These are phyloP conservation scores for Zaprionus nigranus DNA, from an alignment of 1,140 invertebrate species.

Conservation along the genomic window DNA sequence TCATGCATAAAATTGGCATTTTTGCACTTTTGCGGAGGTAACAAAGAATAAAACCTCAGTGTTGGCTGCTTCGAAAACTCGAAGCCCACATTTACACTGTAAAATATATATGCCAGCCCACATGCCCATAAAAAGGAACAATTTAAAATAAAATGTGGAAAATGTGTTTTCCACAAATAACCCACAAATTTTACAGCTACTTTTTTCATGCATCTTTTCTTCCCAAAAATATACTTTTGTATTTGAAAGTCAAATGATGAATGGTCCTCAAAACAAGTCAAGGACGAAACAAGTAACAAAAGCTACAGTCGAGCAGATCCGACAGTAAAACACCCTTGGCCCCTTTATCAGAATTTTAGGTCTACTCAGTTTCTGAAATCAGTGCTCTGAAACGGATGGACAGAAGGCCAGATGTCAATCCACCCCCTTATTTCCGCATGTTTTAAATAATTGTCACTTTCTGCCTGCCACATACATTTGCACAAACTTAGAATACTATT, in stretches of 20 bases:
- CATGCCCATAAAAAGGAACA: not conserved
- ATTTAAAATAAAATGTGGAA: slow-evolving; percentile 55
- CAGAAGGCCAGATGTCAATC: too few relatives aligned
- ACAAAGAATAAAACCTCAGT: slow-evolving; percentile 54
- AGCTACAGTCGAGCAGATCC: too few relatives aligned
- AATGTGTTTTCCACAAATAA: slow-evolving; percentile 74
- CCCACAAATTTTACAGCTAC: slow-evolving; percentile 71
- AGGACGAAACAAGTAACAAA: slow-evolving; percentile 49
- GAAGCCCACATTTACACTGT: slow-evolving; percentile 44
- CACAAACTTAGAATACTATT: too few relatives aligned
- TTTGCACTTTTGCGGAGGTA: slow-evolving; percentile 49
- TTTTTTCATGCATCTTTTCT: slow-evolving; percentile 65
- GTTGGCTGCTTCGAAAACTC: slow-evolving; percentile 48
- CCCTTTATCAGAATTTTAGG: too few relatives aligned
- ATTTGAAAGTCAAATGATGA: slow-evolving; percentile 74
- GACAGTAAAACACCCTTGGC: too few relatives aligned
- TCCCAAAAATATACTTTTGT: slow-evolving; percentile 69
- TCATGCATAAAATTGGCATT: slow-evolving; percentile 79
- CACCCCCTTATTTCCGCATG: too few relatives aligned
- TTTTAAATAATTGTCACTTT: too few relatives aligned
- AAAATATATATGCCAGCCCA: slow-evolving; percentile 4
- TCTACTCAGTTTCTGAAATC: too few relatives aligned
- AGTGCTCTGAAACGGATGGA: too few relatives aligned
- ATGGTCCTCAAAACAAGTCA: slow-evolving; percentile 55
- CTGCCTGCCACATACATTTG: too few relatives aligned